Percentiles rank a stretch among this genome's conserved stretches.
phyloP scores from a whole-genome alignment of 2,113 vertebrate genomes.

The Colistium nudipinnis region DNA sequence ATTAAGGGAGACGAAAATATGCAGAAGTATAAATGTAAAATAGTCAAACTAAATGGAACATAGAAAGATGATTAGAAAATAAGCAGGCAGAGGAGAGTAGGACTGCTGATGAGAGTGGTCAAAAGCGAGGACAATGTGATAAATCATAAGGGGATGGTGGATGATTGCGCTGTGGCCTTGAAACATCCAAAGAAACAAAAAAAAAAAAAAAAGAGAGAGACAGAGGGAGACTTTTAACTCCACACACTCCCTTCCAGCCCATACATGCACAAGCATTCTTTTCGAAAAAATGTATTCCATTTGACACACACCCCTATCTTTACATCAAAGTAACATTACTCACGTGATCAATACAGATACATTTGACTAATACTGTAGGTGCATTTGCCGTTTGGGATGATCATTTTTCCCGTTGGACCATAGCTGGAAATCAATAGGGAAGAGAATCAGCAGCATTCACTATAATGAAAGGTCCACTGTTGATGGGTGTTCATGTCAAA shows the following conservation, averaged over 20 bases:
- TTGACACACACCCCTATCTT: not conserved
- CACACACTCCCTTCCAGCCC: not conserved
- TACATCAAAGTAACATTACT: constrained; percentile 3
- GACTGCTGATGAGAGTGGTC: constrained; percentile 9
- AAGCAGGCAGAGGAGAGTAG: constrained; percentile 1
- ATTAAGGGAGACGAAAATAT: not conserved
- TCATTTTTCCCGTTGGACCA: constrained; percentile 48
- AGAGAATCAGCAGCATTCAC: constrained; percentile 69
- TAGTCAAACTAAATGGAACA: constrained; percentile 1
- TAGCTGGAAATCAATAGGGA: constrained; percentile 66
- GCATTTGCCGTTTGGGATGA: constrained; percentile 11
- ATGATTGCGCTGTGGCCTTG: constrained; percentile 39
- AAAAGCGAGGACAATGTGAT: constrained; percentile 7
- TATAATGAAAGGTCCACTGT: constrained; percentile 64
- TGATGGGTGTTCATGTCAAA: constrained; percentile 61
- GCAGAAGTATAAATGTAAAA: not conserved
- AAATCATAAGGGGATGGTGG: constrained; percentile 10
- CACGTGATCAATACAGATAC: constrained; percentile 21
- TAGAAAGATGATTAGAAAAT: constrained; percentile 6
- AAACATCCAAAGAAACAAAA: constrained; percentile 29
- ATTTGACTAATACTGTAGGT: constrained; percentile 17
- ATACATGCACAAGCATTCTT: not conserved
- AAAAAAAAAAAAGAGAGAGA: constrained; percentile 14
- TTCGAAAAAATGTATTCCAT: not conserved
- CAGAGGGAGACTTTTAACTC: constrained; percentile 5